Conservation (phyloP, 2,888 invertebrate genomes). For the Embidobia sp. region DNA sequence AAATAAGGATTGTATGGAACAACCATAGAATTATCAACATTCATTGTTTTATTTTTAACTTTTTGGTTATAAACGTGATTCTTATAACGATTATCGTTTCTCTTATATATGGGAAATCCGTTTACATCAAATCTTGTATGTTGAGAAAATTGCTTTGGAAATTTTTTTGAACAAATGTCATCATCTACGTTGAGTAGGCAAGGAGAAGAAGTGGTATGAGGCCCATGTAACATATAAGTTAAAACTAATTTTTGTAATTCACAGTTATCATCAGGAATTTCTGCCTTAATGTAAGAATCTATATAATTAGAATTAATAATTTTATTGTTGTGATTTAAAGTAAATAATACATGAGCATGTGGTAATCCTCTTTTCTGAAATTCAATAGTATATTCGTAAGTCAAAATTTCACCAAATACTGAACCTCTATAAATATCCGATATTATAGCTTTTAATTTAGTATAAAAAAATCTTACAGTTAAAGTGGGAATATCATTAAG, state of each 20-base stretch:
- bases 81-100: not conserved
- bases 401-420: not conserved
- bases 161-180: conserved; percentile 17
- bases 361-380: conserved; percentile 3
- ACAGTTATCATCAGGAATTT: conserved; percentile 6
- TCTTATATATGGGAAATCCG: conserved; percentile 10
- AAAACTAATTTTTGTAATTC: conserved; percentile 6
- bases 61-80: not conserved
- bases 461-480: not conserved
- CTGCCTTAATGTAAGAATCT: not conserved
- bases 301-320: not conserved
- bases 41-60: conserved; percentile 19
- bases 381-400: not conserved
- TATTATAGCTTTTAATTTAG: not conserved
- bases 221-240: conserved; percentile 16
- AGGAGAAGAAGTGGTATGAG: not conserved
- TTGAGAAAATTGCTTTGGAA: conserved; percentile 12
- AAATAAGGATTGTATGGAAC: conserved; percentile 32
- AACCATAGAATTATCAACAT: conserved; percentile 16
- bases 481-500: too few relatives aligned
- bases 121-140: conserved; percentile 3
- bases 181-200: not conserved
- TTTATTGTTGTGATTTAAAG: not conserved
- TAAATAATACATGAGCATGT: conserved; percentile 2
- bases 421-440: not conserved